Base-by-base conservation (phyloP, 2,113 vertebrate genomes). In the Rhipidura dahli region DNA sequence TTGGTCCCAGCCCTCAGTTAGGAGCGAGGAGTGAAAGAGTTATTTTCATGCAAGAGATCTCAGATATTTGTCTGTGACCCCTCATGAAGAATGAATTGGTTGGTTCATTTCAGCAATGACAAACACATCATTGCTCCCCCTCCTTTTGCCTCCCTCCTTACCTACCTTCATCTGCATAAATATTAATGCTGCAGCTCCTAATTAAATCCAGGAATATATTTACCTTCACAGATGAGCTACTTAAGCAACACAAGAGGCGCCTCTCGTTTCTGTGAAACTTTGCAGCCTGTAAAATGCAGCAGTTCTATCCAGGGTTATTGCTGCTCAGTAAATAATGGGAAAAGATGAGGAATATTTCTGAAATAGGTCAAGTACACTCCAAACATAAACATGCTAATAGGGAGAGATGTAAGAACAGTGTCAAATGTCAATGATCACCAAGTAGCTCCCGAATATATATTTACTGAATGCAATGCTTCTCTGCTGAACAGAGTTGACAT, bases 391-490 rank as follows among this genome's bases (percentile, higher is more conserved):
- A 96, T 95, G 94, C 86, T 96, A 96, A 97, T 94, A 90, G 85
- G 78, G 54, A 95, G 88, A 97, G 89, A 96, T 94, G 66, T 82
- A 88, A 96, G 95, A 95, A 95, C 92, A 90, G 81, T 94, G 97
- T 96, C 96, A 97, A 96, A 97, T 97, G 96, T 97, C 97, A 97
- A 97, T 80, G 95, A 95, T 91, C 68, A 78, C 69, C 87, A 95
- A 97, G 92, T 93, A 96, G 87, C 82, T 97, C 90, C 90, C 88
- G 59, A 94, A 97, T 97, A 97, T 93, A 97, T 97, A 96, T 95
- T 97, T 96, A 96, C 94, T 2, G 54, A 97, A 93, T 94, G 86
- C 92, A 93, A 90, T 69, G 88, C 83, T 94, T 86, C 60, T 86
- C 75, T 2, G 1, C 83, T 84, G 92, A 94, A 80, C 92, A 92